phyloP scores from a whole-genome alignment of 2,113 vertebrate genomes.

The Microcebus griseorufus region DNA sequence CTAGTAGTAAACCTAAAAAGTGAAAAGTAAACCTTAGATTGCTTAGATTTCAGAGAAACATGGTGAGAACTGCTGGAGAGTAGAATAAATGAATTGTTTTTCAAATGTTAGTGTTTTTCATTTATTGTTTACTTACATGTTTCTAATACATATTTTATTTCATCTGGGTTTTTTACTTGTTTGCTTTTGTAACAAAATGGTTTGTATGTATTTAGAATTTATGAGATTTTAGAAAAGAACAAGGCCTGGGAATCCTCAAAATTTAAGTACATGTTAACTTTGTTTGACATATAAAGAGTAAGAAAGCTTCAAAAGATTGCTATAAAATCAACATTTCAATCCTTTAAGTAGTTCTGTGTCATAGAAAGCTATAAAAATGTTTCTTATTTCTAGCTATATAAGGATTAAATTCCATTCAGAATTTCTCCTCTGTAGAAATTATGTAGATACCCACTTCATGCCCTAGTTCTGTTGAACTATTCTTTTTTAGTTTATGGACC shows the following conservation, averaged over 20 bases:
- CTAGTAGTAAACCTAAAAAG: not conserved
- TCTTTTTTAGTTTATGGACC: not conserved
- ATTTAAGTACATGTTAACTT: conserved; percentile 33
- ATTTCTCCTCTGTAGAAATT: conserved; percentile 20
- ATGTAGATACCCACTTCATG: not conserved
- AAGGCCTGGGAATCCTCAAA: not conserved
- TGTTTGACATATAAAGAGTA: not conserved
- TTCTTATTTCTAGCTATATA: not conserved
- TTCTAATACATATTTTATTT: conserved; percentile 42
- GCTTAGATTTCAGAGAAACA: not conserved
- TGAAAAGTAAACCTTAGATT: not conserved
- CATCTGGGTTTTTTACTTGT: not conserved
- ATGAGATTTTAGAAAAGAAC: conserved; percentile 1
- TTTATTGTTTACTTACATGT: not conserved
- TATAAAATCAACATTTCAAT: conserved; percentile 10
- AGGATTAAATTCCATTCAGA: not conserved
- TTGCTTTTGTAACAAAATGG: conserved; percentile 25
- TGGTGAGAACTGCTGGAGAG: not conserved
- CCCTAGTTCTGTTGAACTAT: not conserved
- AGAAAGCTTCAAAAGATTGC: not conserved
- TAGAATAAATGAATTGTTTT: conserved; percentile 17
- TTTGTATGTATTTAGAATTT: conserved; percentile 12
- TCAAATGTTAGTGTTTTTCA: conserved; percentile 36
- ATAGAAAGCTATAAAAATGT: not conserved
- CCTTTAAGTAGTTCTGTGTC: conserved; percentile 14